Percentiles rank a stretch among this genome's conserved stretches.
Evolutionary conservation across 1,140 invertebrate genomes (phyloP).

Genomic region (Rhopalosiphum maidis): DNA sequence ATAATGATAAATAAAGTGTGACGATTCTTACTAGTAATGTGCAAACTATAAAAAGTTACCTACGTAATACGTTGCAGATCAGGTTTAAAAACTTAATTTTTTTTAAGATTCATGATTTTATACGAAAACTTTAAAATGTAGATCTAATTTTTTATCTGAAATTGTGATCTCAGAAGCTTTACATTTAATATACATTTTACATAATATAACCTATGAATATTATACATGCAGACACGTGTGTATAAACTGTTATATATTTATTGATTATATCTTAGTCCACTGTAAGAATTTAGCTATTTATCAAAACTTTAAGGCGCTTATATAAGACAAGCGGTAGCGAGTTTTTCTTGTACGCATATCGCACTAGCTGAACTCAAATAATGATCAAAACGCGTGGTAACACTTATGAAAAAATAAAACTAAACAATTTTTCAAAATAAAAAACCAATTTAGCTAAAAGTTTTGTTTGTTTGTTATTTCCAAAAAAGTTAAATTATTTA

Average conservation of each 20-base stretch:
- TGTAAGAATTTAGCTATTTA: background rate
- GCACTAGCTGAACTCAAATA: background rate
- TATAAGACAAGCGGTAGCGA: background rate
- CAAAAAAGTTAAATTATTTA: background rate
- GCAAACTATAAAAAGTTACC: no score
- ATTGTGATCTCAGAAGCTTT: background rate
- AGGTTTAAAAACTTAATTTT: background rate
- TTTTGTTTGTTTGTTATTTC: background rate
- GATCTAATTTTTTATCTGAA: background rate
- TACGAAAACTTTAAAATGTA: background rate
- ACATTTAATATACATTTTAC: background rate
- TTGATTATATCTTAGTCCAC: slow-evolving; percentile 1
- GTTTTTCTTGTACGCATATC: background rate
- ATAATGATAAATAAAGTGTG: background rate
- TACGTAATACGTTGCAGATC: background rate
- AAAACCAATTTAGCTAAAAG: background rate
- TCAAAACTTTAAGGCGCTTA: background rate
- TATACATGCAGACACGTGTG: background rate
- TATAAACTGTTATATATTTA: background rate
- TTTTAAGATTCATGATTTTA: background rate
- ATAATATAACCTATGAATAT: background rate
- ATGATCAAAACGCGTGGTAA: background rate
- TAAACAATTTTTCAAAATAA: background rate
- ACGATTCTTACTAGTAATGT: background rate
- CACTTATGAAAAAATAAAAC: background rate